A percentile compares a stretch with the other conserved stretches of the same genome.
Conservation (phyloP, 2,797 vertebrate species). For the Esox lucius region DNA sequence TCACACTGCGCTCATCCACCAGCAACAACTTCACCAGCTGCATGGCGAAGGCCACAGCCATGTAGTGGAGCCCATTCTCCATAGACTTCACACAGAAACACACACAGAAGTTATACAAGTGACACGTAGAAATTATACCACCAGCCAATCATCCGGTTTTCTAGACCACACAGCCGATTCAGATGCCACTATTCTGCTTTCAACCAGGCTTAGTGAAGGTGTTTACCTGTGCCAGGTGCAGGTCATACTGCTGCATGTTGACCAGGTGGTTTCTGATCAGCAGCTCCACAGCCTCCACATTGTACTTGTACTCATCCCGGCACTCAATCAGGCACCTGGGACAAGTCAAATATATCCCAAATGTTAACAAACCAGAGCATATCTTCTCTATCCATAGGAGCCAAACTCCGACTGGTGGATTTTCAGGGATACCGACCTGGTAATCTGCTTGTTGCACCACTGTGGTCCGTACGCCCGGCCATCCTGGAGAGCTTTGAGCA, state of each 20-base stretch:
- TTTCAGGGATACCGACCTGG: constrained; percentile 77
- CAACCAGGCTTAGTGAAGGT: not conserved
- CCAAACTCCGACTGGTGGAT: not conserved
- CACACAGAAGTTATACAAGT: not conserved
- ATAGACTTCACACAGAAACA: constrained; percentile 80
- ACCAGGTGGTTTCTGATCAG: constrained; percentile 98
- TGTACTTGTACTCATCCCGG: constrained; percentile 98
- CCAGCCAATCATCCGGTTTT: not conserved
- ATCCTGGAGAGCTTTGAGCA: constrained; percentile 96
- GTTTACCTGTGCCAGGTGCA: constrained; percentile 95
- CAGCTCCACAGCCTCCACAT: constrained; percentile 96
- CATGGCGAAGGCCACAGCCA: constrained; percentile 99
- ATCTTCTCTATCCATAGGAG: not conserved
- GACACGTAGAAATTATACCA: not conserved
- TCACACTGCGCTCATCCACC: constrained; percentile 95
- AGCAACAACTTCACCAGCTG: constrained; percentile 95
- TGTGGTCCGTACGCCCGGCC: constrained; percentile 96
- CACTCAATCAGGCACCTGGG: constrained; percentile 97
- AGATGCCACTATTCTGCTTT: not conserved
- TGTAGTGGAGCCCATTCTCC: constrained; percentile 99
- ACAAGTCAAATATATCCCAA: constrained; percentile 5
- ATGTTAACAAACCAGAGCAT: not conserved
- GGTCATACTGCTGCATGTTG: constrained; percentile 98
- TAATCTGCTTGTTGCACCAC: constrained; percentile 99
- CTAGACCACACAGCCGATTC: not conserved